Percentiles rank a stretch among this genome's conserved stretches.
Conservation (phyloP, 2,797 vertebrate species). For the Lepidocolaptes lacrymiger region DNA sequence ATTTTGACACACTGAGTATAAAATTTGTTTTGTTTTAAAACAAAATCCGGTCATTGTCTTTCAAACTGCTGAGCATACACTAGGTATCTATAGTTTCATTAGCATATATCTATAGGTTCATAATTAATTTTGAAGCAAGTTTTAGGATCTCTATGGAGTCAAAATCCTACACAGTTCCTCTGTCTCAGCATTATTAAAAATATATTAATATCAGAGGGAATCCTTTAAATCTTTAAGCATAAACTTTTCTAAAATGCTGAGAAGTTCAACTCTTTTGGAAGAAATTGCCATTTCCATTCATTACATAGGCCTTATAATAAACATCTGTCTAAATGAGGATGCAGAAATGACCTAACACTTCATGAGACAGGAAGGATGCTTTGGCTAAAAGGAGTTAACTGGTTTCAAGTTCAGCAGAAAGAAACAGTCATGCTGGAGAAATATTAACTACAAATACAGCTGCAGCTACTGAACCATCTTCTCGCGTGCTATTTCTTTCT, state of each 20-base stretch:
- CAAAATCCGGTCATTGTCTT: neutral
- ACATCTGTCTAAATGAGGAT: neutral
- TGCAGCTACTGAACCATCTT: neutral
- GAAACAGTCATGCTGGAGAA: neutral
- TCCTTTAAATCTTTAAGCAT: neutral
- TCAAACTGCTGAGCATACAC: neutral
- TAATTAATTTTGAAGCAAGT: neutral
- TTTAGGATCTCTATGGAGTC: neutral
- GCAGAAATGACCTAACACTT: neutral
- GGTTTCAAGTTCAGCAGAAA: neutral
- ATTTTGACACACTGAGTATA: neutral
- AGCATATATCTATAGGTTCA: neutral
- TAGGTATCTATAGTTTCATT: neutral
- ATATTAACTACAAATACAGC: neutral
- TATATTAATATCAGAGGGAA: neutral
- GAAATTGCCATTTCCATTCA: neutral
- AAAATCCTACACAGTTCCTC: neutral
- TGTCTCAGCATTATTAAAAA: neutral
- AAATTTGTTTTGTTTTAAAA: neutral
- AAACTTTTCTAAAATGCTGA: neutral
- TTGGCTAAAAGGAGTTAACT: neutral
- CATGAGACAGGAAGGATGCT: neutral
- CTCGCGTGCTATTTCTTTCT: neutral
- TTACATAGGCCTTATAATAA: neutral
- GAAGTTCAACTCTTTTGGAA: neutral